Conservation (phyloP, 2,797 vertebrate species). For the Notolepis coatsorum region DNA sequence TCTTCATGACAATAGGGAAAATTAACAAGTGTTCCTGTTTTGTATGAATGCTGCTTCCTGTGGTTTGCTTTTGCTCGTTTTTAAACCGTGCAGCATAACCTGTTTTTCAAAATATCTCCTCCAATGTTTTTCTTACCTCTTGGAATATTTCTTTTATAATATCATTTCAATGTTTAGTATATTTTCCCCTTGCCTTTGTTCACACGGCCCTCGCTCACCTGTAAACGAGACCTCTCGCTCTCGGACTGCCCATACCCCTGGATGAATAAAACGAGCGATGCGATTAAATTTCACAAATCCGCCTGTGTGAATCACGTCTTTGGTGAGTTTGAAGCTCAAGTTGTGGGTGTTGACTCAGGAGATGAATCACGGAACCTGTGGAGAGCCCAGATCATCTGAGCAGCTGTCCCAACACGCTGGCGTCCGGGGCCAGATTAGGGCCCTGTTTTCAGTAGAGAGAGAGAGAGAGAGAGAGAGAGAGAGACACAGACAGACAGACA, state of each 20-base stretch:
- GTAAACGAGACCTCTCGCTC: neutral
- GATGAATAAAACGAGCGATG: conserved; percentile 24
- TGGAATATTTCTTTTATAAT: neutral
- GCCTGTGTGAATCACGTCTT: conserved; percentile 44
- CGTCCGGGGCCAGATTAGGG: conserved; percentile 61
- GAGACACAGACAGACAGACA: too few species aligned
- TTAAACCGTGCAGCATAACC: neutral
- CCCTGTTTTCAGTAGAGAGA: conserved; percentile 68
- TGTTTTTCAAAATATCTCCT: neutral
- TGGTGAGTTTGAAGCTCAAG: conserved; percentile 45
- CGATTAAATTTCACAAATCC: conserved; percentile 52
- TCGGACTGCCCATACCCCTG: neutral
- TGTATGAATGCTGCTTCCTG: too few species aligned
- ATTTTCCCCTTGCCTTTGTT: neutral
- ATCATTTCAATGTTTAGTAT: neutral
- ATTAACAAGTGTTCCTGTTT: neutral
- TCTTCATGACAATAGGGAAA: too few species aligned
- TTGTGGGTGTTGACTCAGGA: conserved; percentile 78
- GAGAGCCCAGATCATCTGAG: conserved; percentile 77
- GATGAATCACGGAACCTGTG: conserved; percentile 79
- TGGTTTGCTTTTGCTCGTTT: too few species aligned
- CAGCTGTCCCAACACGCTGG: conserved; percentile 85
- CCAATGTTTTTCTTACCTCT: neutral
- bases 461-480: neutral
- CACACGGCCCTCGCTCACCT: too few species aligned